These are phyloP conservation scores for Lymantria monacha DNA, from an alignment of 2,888 invertebrate species.

Conservation along the genomic window DNA sequence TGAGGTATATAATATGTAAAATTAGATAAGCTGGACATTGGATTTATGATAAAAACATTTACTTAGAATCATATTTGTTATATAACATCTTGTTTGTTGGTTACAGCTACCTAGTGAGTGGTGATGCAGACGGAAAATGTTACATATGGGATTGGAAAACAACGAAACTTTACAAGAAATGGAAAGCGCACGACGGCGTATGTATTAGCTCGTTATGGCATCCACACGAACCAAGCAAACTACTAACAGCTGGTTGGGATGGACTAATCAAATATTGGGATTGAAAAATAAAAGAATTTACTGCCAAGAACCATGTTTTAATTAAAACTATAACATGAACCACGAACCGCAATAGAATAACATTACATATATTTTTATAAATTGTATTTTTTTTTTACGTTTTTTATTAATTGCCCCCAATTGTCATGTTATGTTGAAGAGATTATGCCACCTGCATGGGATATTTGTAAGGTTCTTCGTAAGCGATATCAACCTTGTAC, in stretches of 20 bases:
- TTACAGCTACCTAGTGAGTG: constrained; percentile 96
- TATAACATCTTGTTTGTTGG: constrained; percentile 30
- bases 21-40: not conserved
- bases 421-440: constrained; percentile 35
- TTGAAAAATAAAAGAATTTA: constrained; percentile 74
- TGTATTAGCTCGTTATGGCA: constrained; percentile 98
- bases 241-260: constrained; percentile 99
- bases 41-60: not conserved
- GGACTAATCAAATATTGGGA: constrained; percentile 99
- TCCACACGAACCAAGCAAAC: constrained; percentile 98
- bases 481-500: constrained; percentile 68
- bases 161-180: constrained; percentile 98
- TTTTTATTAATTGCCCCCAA: constrained; percentile 30
- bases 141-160: constrained; percentile 99
- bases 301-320: constrained; percentile 48
- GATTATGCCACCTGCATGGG: constrained; percentile 64
- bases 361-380: constrained; percentile 49
- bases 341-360: constrained; percentile 59
- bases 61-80: not conserved
- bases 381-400: constrained; percentile 41
- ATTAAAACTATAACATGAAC: constrained; percentile 54
- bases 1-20: not conserved
- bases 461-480: constrained; percentile 63
- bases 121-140: constrained; percentile 99
- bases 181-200: constrained; percentile 99